phyloP scores from a whole-genome alignment of 2,797 vertebrate genomes.

The Gymnopithys bicolor region DNA sequence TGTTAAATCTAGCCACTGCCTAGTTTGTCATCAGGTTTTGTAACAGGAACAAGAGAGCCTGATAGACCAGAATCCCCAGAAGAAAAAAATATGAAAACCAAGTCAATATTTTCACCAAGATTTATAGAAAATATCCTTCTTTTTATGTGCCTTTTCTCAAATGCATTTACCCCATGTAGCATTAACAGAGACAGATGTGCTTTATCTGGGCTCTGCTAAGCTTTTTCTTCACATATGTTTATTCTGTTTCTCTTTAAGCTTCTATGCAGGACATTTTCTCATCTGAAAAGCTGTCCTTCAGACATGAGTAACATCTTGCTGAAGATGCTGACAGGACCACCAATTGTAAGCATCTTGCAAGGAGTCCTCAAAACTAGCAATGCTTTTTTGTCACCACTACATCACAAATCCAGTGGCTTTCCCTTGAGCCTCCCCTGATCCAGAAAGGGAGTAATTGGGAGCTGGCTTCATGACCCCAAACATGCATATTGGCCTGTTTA shows the following conservation, averaged over 20 bases:
- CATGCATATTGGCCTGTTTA: not conserved
- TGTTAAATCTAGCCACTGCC: constrained; percentile 48
- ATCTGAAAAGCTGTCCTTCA: not conserved
- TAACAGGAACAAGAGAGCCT: constrained; percentile 18
- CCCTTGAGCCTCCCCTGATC: not conserved
- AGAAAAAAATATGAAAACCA: constrained; percentile 3
- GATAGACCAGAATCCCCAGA: not conserved
- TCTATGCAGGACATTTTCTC: not conserved
- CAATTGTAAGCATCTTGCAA: not conserved
- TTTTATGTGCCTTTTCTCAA: not conserved
- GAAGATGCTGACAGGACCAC: not conserved
- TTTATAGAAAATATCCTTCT: not conserved
- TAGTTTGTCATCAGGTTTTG: constrained; percentile 60
- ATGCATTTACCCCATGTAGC: not conserved
- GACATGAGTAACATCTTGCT: not conserved
- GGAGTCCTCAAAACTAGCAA: not conserved
- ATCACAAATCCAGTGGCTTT: not conserved
- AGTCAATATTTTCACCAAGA: constrained; percentile 12
- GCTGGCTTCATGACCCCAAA: not conserved
- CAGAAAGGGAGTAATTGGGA: not conserved
- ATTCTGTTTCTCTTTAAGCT: not conserved
- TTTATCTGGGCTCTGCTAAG: not conserved
- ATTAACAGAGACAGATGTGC: not conserved
- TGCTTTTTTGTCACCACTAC: not conserved
- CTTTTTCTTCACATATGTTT: not conserved